phyloP scores from a whole-genome alignment of 1,140 invertebrate species.

The Drosophila busckii region DNA sequence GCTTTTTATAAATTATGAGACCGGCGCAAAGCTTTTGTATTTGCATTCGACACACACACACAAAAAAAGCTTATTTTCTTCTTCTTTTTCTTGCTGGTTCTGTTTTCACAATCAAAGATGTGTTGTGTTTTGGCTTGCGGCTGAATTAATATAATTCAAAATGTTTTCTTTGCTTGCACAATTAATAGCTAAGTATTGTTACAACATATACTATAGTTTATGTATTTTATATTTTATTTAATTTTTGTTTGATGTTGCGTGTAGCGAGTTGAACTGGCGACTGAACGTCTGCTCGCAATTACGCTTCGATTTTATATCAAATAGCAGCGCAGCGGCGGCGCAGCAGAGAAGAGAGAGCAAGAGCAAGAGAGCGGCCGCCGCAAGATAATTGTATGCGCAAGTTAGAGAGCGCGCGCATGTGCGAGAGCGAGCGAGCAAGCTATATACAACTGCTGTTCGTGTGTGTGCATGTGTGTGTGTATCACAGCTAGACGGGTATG shows the following conservation, averaged over 20 bases:
- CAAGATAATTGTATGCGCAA: constrained; percentile 14
- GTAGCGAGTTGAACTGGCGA: constrained; percentile 67
- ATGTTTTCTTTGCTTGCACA: constrained; percentile 38
- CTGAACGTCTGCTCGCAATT: constrained; percentile 71
- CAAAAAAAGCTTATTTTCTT: constrained; percentile 20
- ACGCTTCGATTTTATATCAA: constrained; percentile 58
- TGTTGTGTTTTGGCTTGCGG: constrained; percentile 28
- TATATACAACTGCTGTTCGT: constrained; percentile 12
- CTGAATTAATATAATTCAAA: constrained; percentile 61
- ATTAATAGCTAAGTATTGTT: constrained; percentile 24
- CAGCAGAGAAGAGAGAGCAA: constrained; percentile 17
- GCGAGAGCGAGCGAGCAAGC: constrained; percentile 15
- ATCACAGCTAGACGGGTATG: constrained; percentile 23
- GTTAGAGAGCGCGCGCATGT: constrained; percentile 29
- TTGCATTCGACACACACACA: constrained; percentile 17
- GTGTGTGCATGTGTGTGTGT: constrained; percentile 7
- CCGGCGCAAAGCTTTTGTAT: constrained; percentile 67
- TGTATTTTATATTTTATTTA: constrained; percentile 6
- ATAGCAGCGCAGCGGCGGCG: constrained; percentile 29
- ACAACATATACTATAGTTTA: constrained; percentile 12
- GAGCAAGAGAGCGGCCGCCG: constrained; percentile 1
- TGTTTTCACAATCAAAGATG: too few relatives aligned
- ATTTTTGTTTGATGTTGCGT: constrained; percentile 29
- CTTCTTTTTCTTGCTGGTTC: constrained; percentile 10
- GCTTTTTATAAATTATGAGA: constrained; percentile 64